These are phyloP conservation scores for Ranitomeya variabilis DNA, from an alignment of 2,113 vertebrate genomes.

Conservation along the genomic window DNA sequence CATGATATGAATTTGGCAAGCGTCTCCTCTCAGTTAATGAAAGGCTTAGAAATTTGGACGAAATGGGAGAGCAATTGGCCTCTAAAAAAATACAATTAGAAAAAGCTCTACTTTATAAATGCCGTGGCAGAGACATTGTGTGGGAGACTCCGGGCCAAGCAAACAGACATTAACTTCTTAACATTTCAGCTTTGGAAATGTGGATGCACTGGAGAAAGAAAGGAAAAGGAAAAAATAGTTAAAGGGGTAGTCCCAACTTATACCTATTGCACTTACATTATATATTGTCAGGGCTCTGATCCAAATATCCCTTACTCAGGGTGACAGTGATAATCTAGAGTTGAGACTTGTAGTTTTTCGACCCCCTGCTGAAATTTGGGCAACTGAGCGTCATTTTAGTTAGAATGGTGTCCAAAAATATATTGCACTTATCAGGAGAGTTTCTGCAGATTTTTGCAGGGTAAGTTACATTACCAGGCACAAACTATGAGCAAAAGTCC, in stretches of 20 bases:
- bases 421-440: too few species aligned
- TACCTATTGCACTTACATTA: too few species aligned
- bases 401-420: too few species aligned
- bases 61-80: slow-evolving; percentile 43
- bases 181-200: slow-evolving; percentile 21
- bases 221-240: neutral
- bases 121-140: neutral
- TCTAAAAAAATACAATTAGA: slow-evolving; percentile 52
- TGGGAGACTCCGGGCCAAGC: neutral
- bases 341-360: too few species aligned
- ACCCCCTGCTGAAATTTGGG: too few species aligned
- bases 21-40: slow-evolving; percentile 20
- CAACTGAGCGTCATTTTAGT: too few species aligned
- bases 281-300: neutral
- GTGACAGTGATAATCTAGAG: too few species aligned
- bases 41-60: slow-evolving; percentile 49
- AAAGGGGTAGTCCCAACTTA: neutral
- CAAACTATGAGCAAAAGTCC: too few species aligned
- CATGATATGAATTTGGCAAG: slow-evolving; percentile 42
- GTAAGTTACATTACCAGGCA: too few species aligned
- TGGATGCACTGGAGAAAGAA: neutral
- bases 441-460: too few species aligned
- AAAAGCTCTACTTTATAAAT: slow-evolving; percentile 37
- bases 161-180: slow-evolving; percentile 37
- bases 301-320: too few species aligned